phyloP scores from a whole-genome alignment of 2,888 invertebrate genomes.

The Masnerella sp. region DNA sequence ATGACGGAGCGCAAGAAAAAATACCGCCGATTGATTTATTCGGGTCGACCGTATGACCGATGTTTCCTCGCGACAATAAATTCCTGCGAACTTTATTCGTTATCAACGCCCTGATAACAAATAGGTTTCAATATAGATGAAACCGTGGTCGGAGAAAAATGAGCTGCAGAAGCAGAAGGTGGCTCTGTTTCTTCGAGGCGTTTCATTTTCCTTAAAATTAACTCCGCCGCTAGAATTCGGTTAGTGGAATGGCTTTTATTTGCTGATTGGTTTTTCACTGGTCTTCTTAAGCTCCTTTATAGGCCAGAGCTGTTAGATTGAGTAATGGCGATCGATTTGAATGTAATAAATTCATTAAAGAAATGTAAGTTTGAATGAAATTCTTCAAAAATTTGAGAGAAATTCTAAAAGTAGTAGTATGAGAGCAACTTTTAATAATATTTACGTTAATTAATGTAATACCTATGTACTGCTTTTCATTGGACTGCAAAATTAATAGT shows the following conservation, averaged over 20 bases:
- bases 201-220: too few relatives aligned
- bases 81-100: slow-evolving; percentile 65
- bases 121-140: slow-evolving; percentile 64
- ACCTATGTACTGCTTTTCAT: too few relatives aligned
- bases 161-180: background rate
- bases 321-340: background rate
- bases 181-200: background rate
- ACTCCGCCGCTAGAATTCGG: background rate
- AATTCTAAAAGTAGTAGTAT: too few relatives aligned
- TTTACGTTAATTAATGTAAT: too few relatives aligned
- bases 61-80: slow-evolving; percentile 56
- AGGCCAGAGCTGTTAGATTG: too few relatives aligned
- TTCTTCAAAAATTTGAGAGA: too few relatives aligned
- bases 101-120: slow-evolving; percentile 64
- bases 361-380: too few relatives aligned
- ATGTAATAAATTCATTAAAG: background rate
- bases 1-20: slow-evolving; percentile 11
- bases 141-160: slow-evolving; percentile 19
- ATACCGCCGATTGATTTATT: slow-evolving; percentile 40
- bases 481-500: too few relatives aligned
- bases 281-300: too few relatives aligned
- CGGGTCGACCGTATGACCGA: slow-evolving; percentile 20
- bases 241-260: slow-evolving; percentile 6
- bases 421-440: too few relatives aligned
- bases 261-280: background rate